A percentile compares a stretch with the other conserved stretches of the same genome.
phyloP scores from a whole-genome alignment of 2,113 vertebrate species.

The Probosciger aterrimus region DNA sequence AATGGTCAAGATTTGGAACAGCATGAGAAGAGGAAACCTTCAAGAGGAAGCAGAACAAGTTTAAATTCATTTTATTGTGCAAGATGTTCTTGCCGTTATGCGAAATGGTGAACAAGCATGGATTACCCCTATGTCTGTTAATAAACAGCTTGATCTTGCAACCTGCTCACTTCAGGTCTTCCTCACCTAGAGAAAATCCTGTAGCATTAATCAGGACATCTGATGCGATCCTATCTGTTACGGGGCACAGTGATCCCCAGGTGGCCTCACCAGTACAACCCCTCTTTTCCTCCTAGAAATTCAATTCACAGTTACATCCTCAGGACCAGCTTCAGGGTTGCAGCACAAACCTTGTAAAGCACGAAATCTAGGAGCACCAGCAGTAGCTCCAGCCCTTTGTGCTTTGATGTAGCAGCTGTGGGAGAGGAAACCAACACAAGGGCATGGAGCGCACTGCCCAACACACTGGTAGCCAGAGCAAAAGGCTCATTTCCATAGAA shows the following conservation, averaged over 20 bases:
- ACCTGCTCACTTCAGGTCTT: not conserved
- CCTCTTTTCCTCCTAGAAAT: not conserved
- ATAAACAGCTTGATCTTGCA: not conserved
- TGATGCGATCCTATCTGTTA: not conserved
- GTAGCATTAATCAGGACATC: not conserved
- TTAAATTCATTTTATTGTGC: not conserved
- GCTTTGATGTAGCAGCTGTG: not conserved
- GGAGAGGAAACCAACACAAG: not conserved
- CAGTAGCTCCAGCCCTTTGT: not conserved
- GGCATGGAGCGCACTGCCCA: accelerated
- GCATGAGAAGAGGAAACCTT: not conserved
- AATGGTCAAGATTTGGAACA: not conserved
- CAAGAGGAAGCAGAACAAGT: not conserved
- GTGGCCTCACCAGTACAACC: not conserved
- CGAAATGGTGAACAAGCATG: not conserved
- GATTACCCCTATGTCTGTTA: not conserved
- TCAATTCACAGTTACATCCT: not conserved
- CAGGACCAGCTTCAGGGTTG: not conserved
- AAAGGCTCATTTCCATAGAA: not conserved
- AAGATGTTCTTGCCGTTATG: not conserved
- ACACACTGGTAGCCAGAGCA: not conserved
- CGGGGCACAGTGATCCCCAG: accelerated
- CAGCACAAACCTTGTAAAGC: not conserved
- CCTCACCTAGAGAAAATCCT: not conserved
- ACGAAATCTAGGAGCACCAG: not conserved